A percentile compares a stretch with the other conserved stretches of the same genome.
These are phyloP conservation scores for Amyelois transitella DNA, from an alignment of 1,140 invertebrate species.

Conservation along the genomic window DNA sequence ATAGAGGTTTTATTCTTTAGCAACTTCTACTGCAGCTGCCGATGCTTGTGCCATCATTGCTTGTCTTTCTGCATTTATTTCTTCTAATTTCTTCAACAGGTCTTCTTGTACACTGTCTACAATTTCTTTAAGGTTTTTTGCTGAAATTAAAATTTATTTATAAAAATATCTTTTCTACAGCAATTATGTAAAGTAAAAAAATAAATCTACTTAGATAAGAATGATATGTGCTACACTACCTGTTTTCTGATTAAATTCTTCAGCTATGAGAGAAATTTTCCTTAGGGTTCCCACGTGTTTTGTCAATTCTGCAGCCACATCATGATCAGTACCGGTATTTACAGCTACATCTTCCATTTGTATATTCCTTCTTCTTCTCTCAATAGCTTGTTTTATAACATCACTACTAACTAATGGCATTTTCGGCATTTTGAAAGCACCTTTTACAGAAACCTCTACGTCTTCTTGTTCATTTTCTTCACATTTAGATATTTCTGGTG, in stretches of 20 bases:
- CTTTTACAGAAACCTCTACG: conserved; percentile 9
- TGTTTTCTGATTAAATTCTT: conserved; percentile 65
- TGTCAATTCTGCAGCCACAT: conserved; percentile 48
- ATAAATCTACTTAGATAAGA: background rate
- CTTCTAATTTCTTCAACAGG: conserved; percentile 57
- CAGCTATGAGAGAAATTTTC: conserved; percentile 61
- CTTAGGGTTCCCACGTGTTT: conserved; percentile 52
- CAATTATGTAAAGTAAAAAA: background rate
- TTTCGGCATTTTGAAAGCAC: conserved; percentile 48
- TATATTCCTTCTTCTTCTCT: conserved; percentile 17
- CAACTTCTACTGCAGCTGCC: background rate
- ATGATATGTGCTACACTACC: conserved; percentile 22
- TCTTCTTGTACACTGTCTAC: conserved; percentile 64
- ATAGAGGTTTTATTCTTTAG: background rate
- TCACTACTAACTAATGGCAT: conserved; percentile 56
- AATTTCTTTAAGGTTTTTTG: conserved; percentile 67
- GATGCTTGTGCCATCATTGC: background rate
- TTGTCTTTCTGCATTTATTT: conserved; percentile 44
- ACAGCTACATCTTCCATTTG: conserved; percentile 40
- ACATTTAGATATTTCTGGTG: conserved; percentile 6
- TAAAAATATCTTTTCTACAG: background rate
- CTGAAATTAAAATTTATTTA: conserved; percentile 25
- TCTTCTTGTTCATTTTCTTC: conserved; percentile 12
- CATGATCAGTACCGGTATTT: conserved; percentile 43
- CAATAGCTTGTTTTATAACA: conserved; percentile 34